These are phyloP conservation scores for Hoplodrina ambigua DNA, from an alignment of 2,888 invertebrate species.

Conservation along the genomic window DNA sequence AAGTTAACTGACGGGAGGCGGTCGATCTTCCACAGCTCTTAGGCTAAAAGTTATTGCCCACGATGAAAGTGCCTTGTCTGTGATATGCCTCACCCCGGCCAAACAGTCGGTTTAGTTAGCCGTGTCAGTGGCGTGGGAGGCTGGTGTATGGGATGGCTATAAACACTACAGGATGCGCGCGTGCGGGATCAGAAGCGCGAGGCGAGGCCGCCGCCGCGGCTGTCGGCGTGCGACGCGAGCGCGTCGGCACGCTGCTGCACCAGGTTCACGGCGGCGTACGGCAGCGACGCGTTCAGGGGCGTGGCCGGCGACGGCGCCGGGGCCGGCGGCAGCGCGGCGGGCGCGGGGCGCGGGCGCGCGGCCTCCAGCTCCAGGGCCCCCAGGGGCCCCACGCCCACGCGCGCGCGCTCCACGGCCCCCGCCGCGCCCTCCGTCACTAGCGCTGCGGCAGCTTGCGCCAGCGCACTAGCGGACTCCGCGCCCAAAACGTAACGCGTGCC, in stretches of 20 bases:
- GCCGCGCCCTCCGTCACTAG: constrained; percentile 56
- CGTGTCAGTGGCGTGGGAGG: not conserved
- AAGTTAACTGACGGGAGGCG: too few species aligned
- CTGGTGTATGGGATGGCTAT: constrained; percentile 86
- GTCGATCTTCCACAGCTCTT: too few species aligned
- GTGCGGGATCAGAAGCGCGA: constrained; percentile 89
- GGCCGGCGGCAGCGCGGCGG: constrained; percentile 55
- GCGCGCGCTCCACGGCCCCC: constrained; percentile 70
- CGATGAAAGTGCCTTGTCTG: too few species aligned
- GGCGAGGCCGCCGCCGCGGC: constrained; percentile 93
- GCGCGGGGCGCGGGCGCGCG: constrained; percentile 40
- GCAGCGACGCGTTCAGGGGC: constrained; percentile 67
- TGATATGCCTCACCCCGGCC: too few species aligned
- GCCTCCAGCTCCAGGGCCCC: constrained; percentile 63
- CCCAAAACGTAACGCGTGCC: constrained; percentile 83
- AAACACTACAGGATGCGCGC: constrained; percentile 87
- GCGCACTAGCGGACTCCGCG: constrained; percentile 76
- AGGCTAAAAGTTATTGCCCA: too few species aligned
- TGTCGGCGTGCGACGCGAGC: constrained; percentile 93
- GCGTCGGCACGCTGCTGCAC: constrained; percentile 92
- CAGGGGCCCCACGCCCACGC: constrained; percentile 62
- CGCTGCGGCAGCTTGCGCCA: constrained; percentile 65
- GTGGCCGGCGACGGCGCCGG: constrained; percentile 41
- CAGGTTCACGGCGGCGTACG: constrained; percentile 92
- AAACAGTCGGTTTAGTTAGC: too few species aligned